Base-by-base conservation (phyloP, 1,140 invertebrate genomes). In the Varroa destructor region DNA sequence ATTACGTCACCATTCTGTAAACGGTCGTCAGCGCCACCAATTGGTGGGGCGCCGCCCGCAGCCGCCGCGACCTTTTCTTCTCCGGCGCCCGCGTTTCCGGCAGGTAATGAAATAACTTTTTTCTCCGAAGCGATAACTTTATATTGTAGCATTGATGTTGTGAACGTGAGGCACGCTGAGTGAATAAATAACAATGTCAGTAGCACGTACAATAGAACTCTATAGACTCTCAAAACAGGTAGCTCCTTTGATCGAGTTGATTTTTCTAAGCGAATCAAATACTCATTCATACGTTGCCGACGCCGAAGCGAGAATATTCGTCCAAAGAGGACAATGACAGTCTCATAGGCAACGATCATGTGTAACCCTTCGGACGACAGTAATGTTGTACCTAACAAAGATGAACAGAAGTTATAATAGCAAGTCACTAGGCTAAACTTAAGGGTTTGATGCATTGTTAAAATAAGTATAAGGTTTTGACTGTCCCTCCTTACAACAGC, bases 321-420 rank as follows among this genome's bases (percentile, higher is more conserved):
- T 25, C 14, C 61, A 0, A 67, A 12, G 8, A 67, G 61, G 10
- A 67, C 12, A 37, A 40, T 40, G 40, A 37, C 40, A 37, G 61
- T 40, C 40, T 14, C 61, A 37, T 67, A 67, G 2, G n/a, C 61
- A 2, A 67, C 1, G 40, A 67, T 12, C 1, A 37, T 14, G 46
- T 67, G 61, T 14, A 67, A 12, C 40, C 61, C 61, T 40, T 67
- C 61, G 40, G 61, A 67, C 14, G 61, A 67, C 40, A 67, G 61
- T 43, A 67, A 12, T 37, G 61, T 67, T 1, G 61, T 67, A 14
- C 37, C 61, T 67, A 37, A 40, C 14, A 67, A 67, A 51, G 46
- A 8, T 3, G 25, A 25, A 25, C 25, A 25, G 25, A 25, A 25
- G 25, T 25, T 25, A 25, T 25, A 25, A 25, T 2, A 67, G 37